Evolutionary conservation across 2,797 vertebrate species (phyloP).

Genomic region (Perodicticus potto): DNA sequence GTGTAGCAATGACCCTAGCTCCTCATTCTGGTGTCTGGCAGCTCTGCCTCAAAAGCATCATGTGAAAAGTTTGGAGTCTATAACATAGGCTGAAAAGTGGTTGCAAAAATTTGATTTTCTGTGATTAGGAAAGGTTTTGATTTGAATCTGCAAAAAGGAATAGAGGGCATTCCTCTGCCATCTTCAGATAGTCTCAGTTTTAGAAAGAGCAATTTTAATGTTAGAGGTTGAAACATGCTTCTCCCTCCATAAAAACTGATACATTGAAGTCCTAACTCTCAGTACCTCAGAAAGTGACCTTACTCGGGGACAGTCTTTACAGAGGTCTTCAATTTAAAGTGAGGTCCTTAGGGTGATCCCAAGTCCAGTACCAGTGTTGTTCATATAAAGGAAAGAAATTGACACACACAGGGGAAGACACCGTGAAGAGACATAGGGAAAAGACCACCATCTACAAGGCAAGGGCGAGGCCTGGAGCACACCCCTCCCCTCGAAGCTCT

Average conservation of each 20-base stretch:
- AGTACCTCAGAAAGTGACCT: neutral
- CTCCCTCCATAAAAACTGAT: neutral
- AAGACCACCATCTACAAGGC: neutral
- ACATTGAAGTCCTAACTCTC: neutral
- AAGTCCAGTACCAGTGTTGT: neutral
- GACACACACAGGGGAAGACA: neutral
- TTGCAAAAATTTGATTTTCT: constrained; percentile 48
- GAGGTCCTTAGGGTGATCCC: neutral
- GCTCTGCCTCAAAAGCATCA: constrained; percentile 21
- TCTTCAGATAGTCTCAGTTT: neutral
- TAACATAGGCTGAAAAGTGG: neutral
- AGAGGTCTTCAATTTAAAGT: neutral
- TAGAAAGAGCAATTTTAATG: neutral
- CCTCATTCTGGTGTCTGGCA: neutral
- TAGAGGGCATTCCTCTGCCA: neutral
- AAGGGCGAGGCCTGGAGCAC: neutral
- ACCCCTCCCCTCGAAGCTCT: neutral
- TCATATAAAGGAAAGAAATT: neutral
- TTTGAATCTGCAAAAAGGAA: constrained; percentile 17
- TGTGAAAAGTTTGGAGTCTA: neutral
- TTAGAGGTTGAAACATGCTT: neutral
- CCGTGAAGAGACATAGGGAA: neutral
- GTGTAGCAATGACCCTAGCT: neutral
- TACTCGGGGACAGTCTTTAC: neutral
- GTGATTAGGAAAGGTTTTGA: neutral